Evolutionary conservation across 2,113 vertebrate genomes (phyloP).

Genomic region (Micromys minutus): DNA sequence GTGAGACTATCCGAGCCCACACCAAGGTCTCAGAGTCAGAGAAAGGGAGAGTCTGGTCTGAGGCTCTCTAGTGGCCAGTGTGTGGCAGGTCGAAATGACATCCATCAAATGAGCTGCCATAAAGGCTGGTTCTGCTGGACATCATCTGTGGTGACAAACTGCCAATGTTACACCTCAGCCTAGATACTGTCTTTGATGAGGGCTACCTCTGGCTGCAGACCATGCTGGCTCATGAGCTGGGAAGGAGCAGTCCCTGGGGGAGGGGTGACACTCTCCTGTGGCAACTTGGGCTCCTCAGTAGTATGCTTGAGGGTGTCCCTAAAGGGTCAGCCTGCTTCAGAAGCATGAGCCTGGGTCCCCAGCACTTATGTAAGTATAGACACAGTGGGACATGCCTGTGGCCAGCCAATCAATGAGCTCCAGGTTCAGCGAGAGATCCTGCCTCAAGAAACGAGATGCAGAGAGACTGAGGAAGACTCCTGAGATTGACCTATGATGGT

Average conservation of each 20-base stretch:
- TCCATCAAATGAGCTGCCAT: accelerated
- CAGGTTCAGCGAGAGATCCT: not conserved
- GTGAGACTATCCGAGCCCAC: accelerated
- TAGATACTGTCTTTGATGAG: too few relatives aligned
- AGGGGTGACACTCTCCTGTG: not conserved
- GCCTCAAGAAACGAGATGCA: not conserved
- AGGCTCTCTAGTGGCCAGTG: too few relatives aligned
- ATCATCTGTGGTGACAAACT: accelerated
- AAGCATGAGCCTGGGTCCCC: not conserved
- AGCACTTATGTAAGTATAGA: not conserved
- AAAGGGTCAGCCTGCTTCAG: not conserved
- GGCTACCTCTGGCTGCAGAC: not conserved
- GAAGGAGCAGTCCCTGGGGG: not conserved
- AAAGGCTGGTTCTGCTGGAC: not conserved
- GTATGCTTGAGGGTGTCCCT: not conserved
- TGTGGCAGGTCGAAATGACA: not conserved
- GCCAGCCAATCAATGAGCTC: not conserved
- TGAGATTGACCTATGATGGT: not conserved
- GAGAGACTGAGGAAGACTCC: not conserved
- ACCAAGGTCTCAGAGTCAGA: too few relatives aligned
- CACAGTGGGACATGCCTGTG: not conserved
- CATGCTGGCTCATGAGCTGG: not conserved
- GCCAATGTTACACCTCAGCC: not conserved
- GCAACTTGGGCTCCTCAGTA: not conserved
- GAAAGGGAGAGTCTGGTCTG: not conserved